These are phyloP conservation scores for Chrysemys picta DNA, from an alignment of 2,113 vertebrate species.

Conservation along the genomic window DNA sequence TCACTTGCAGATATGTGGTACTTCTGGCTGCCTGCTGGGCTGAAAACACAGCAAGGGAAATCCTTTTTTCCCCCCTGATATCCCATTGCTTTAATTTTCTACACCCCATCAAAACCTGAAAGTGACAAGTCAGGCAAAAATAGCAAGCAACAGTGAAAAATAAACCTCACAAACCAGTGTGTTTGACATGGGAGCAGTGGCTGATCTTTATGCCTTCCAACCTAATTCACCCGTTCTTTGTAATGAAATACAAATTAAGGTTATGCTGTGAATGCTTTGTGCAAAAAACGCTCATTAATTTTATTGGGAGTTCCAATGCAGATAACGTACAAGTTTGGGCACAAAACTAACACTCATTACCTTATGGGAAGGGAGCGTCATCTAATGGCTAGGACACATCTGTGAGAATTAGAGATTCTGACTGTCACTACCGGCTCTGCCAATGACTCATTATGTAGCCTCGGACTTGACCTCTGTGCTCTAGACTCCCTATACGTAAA, in stretches of 20 bases:
- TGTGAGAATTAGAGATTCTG: background rate
- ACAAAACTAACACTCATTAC: background rate
- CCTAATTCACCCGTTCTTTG: background rate
- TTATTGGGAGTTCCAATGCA: background rate
- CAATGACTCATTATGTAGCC: background rate
- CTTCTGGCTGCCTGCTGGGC: background rate
- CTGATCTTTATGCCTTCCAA: background rate
- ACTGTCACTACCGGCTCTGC: rapidly evolving
- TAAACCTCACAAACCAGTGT: rapidly evolving
- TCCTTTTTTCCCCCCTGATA: background rate
- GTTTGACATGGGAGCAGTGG: background rate
- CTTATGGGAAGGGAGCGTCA: rapidly evolving
- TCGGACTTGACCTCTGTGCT: background rate
- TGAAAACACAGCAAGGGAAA: background rate
- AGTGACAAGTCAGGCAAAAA: background rate
- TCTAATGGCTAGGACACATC: background rate
- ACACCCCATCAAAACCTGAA: background rate
- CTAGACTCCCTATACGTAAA: background rate
- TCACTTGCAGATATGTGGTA: background rate
- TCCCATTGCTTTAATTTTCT: background rate
- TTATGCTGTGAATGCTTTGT: rapidly evolving
- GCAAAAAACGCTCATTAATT: background rate
- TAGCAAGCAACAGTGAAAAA: background rate
- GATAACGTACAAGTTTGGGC: background rate
- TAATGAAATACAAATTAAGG: background rate